phyloP scores from a whole-genome alignment of 2,797 vertebrate species.

The Lates japonicus region DNA sequence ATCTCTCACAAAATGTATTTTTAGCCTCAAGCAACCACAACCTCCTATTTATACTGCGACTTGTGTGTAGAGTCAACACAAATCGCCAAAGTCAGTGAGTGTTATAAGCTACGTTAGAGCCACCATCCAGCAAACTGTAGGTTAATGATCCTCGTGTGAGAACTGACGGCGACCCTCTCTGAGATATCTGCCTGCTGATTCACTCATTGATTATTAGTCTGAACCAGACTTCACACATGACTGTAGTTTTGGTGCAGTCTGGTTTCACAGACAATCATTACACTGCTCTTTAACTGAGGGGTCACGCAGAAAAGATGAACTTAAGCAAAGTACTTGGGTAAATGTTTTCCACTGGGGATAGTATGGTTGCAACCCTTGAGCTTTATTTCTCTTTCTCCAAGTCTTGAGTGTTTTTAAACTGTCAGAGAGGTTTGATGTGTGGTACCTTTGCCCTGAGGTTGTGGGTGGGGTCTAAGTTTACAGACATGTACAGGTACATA shows the following conservation, averaged over 20 bases:
- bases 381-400: not conserved
- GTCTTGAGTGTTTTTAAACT: not conserved
- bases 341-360: not conserved
- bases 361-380: not conserved
- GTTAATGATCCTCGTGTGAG: not conserved
- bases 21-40: slow-evolving; percentile 55
- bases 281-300: slow-evolving; percentile 9
- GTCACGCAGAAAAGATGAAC: not conserved
- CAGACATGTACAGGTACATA: not conserved
- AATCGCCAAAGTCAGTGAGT: not conserved
- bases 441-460: not conserved
- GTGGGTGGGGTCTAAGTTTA: not conserved
- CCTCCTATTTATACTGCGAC: slow-evolving; percentile 46
- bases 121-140: too few species aligned
- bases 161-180: not conserved
- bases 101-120: not conserved
- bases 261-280: slow-evolving; percentile 41
- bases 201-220: slow-evolving; percentile 45
- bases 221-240: slow-evolving; percentile 39
- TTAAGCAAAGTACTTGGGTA: too few species aligned
- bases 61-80: slow-evolving; percentile 30
- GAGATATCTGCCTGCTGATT: slow-evolving; percentile 38
- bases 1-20: slow-evolving; percentile 67
- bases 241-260: slow-evolving; percentile 21
- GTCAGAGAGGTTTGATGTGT: not conserved